Percentiles rank a stretch among this genome's conserved stretches.
These are phyloP conservation scores for Pimephales promelas DNA, from an alignment of 2,113 vertebrate species.

Conservation along the genomic window DNA sequence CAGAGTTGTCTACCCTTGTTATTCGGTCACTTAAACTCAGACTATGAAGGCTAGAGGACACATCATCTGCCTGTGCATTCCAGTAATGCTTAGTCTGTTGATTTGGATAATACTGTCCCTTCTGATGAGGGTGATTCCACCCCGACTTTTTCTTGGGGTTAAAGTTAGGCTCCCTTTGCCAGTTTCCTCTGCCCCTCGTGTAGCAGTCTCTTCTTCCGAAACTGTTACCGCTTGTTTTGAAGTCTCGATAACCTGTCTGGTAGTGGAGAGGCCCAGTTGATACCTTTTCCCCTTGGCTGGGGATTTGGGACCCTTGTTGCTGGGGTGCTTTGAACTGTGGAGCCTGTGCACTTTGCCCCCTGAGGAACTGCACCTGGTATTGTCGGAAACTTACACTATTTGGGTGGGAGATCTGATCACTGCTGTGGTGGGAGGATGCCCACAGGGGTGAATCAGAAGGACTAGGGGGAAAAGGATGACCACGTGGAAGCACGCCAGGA, in stretches of 20 bases:
- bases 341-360: slow-evolving; percentile 67
- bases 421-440: slow-evolving; percentile 19
- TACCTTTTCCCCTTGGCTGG: slow-evolving; percentile 2
- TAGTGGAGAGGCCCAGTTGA: slow-evolving; percentile 42
- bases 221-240: slow-evolving; percentile 46
- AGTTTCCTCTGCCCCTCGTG: slow-evolving; percentile 25
- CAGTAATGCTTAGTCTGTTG: slow-evolving; percentile 52
- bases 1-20: slow-evolving; percentile 47
- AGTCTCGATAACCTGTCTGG: slow-evolving; percentile 54
- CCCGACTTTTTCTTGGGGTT: slow-evolving; percentile 6
- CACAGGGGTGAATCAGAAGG: slow-evolving; percentile 52
- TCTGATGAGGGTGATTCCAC: slow-evolving; percentile 36
- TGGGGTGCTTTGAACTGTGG: slow-evolving; percentile 60
- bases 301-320: slow-evolving; percentile 31
- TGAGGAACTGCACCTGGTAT: slow-evolving; percentile 77
- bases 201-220: slow-evolving; percentile 52
- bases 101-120: slow-evolving; percentile 50
- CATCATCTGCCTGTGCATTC: slow-evolving; percentile 36
- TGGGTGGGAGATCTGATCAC: slow-evolving; percentile 4
- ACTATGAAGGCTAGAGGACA: slow-evolving; percentile 62
- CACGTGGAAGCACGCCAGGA: neutral
- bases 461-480: slow-evolving; percentile 15
- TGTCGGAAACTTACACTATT: slow-evolving; percentile 57
- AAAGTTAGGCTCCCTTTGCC: slow-evolving; percentile 23
- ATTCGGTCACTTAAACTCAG: slow-evolving; percentile 60